These are phyloP conservation scores for Lysandra coridon DNA, from an alignment of 2,888 invertebrate genomes.

Conservation along the genomic window DNA sequence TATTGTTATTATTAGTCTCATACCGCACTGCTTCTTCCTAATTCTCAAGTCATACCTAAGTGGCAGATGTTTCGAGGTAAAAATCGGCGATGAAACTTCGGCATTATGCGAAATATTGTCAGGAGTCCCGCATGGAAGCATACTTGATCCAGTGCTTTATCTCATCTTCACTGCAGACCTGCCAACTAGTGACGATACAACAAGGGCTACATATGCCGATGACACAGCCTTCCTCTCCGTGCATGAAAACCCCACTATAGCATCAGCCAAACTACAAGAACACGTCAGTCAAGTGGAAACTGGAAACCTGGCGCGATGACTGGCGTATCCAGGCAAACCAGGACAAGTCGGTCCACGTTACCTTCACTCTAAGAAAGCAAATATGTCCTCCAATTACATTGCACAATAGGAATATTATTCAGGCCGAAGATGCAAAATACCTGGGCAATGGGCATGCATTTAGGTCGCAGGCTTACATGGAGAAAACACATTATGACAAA, in stretches of 20 bases:
- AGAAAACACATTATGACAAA: slow-evolving; percentile 41
- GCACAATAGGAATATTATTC: slow-evolving; percentile 33
- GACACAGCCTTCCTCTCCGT: background rate
- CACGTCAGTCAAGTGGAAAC: background rate
- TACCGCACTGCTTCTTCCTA: background rate
- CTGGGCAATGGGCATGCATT: slow-evolving; percentile 34
- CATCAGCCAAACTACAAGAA: background rate
- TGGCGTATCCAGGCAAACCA: slow-evolving; percentile 12
- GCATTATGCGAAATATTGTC: too few species aligned
- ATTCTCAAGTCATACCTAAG: too few species aligned
- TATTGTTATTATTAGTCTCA: too few species aligned
- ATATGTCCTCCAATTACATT: slow-evolving; percentile 40
- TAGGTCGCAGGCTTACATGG: slow-evolving; percentile 39
- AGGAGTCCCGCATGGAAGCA: too few species aligned
- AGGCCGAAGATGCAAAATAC: slow-evolving; percentile 30
- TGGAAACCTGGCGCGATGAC: background rate
- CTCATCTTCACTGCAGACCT: background rate
- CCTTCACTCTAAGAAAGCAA: slow-evolving; percentile 31
- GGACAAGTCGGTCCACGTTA: slow-evolving; percentile 2
- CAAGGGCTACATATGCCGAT: background rate
- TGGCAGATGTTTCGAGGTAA: too few species aligned
- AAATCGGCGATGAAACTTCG: too few species aligned
- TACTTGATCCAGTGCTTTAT: too few species aligned
- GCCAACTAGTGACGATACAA: background rate
- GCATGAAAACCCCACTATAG: background rate